Evolutionary conservation across 2,888 invertebrate genomes (phyloP).

Genomic region (Strigamia crassipes): DNA sequence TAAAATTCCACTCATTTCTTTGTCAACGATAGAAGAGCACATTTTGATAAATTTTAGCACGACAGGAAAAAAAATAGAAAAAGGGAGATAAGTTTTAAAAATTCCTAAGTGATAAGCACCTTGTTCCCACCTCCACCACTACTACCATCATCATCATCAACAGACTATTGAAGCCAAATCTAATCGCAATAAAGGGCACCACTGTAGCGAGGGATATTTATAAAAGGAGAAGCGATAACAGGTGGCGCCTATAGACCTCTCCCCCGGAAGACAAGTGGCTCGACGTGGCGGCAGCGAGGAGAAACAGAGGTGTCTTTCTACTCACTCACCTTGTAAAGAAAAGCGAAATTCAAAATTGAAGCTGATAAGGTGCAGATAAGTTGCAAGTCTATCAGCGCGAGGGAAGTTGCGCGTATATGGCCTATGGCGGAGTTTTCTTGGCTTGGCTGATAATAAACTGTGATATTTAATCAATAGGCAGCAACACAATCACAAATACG

Average conservation of each 20-base stretch:
- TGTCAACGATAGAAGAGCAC: neutral
- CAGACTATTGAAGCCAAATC: constrained; percentile 16
- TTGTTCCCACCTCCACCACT: constrained; percentile 1
- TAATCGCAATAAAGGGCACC: constrained; percentile 21
- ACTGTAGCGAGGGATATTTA: constrained; percentile 16
- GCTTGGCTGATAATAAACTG: constrained; percentile 6
- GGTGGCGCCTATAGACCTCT: constrained; percentile 21
- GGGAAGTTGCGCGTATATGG: constrained; percentile 16
- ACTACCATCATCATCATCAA: neutral
- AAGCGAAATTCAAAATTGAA: constrained; percentile 21
- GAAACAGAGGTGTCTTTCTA: constrained; percentile 8
- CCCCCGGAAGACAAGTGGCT: constrained; percentile 21
- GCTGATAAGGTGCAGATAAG: neutral
- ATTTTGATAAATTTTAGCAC: constrained; percentile 7
- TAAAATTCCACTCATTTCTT: constrained; percentile 16
- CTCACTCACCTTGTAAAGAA: constrained; percentile 14
- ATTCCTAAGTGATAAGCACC: constrained; percentile 21
- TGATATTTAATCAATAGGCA: constrained; percentile 45
- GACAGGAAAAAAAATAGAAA: neutral
- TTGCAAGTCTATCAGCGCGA: neutral
- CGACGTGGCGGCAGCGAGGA: constrained; percentile 15
- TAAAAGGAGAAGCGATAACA: constrained; percentile 16
- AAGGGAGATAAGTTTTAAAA: constrained; percentile 13
- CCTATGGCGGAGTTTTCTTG: constrained; percentile 11
- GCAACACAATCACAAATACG: constrained; percentile 41